phyloP scores from a whole-genome alignment of 2,797 vertebrate genomes.

The Coregonus suidteri region DNA sequence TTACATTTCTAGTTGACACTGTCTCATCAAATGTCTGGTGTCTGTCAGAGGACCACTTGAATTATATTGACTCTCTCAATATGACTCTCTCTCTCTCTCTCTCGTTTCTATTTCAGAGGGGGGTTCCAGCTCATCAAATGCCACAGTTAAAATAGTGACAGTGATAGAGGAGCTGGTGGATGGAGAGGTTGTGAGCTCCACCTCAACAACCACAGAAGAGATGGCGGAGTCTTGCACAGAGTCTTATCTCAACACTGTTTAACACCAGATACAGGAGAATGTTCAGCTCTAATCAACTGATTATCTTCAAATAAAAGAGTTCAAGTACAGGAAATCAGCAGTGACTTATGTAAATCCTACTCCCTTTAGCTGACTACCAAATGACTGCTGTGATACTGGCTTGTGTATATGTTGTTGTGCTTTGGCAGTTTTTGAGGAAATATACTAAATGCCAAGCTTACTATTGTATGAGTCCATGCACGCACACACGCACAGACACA shows the following conservation, averaged over 20 bases:
- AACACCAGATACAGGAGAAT: neutral
- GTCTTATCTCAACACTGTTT: neutral
- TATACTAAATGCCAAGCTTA: too few relatives aligned
- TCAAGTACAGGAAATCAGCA: too few relatives aligned
- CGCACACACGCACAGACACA: neutral
- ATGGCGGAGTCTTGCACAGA: neutral
- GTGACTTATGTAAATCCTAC: neutral
- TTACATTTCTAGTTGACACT: neutral
- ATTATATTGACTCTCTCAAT: too few relatives aligned
- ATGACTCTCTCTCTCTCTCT: neutral
- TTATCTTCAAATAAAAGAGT: neutral
- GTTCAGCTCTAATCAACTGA: neutral
- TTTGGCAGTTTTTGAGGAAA: too few relatives aligned
- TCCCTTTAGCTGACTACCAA: neutral
- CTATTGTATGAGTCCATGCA: neutral
- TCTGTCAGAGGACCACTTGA: too few relatives aligned
- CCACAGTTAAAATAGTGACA: constrained; percentile 22
- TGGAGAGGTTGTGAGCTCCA: constrained; percentile 19
- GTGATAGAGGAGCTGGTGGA: constrained; percentile 24
- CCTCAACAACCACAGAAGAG: neutral
- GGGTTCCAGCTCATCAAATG: neutral
- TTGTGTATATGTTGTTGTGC: too few relatives aligned
- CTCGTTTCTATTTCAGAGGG: neutral
- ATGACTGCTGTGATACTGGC: neutral
- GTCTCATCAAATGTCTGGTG: neutral